Evolutionary conservation across 2,113 vertebrate genomes (phyloP), one percentile per base, ranked within the genome.

Genomic region (Sebastes fasciatus): DNA sequence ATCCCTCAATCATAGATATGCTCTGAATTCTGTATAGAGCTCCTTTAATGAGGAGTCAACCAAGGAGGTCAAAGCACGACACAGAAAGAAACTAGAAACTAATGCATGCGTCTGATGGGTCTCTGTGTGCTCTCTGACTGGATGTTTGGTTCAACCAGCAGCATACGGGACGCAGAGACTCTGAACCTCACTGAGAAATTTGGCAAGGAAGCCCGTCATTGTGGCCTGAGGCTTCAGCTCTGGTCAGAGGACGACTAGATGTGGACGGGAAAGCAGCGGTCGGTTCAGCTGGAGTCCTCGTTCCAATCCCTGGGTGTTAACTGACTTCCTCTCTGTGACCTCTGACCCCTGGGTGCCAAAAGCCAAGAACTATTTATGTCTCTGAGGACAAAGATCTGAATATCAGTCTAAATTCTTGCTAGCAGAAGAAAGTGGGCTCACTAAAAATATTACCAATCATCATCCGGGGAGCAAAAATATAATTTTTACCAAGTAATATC

Each of bases 181-280:
- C 51, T 2, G n/a, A 85, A 63, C 61, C 80, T 49, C 76, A 34
- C 84, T 42, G 80, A 88, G 80, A 83, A 43, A 16, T 81, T 70
- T 94, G 92, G 93, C 90, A 82, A 68, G 3, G 64, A 23, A 55
- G 74, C 42, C 90, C 90, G 86, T 94, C 57, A 94, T 95, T 93
- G 85, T 83, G 86, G 89, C 67, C 80, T 89, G 91, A 88, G 92
- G 91, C 86, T 86, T 83, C 58, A 52, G 74, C 77, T 80, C 67
- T 90, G 90, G 91, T 93, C 75, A 86, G 82, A 82, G 54, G 66
- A 85, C 19, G 80, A 86, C 66, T 74, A 79, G 57, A 76, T 92
- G 91, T 88, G 90, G 80, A 84, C 71, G 76, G 78, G 67, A 86
- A 84, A 80, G 57, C 61, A 23, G 61, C 23, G 9, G 58, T 70